Percentiles rank a stretch among this genome's conserved stretches.
Evolutionary conservation across 2,113 vertebrate genomes (phyloP).

Genomic region (Lasiurus borealis): DNA sequence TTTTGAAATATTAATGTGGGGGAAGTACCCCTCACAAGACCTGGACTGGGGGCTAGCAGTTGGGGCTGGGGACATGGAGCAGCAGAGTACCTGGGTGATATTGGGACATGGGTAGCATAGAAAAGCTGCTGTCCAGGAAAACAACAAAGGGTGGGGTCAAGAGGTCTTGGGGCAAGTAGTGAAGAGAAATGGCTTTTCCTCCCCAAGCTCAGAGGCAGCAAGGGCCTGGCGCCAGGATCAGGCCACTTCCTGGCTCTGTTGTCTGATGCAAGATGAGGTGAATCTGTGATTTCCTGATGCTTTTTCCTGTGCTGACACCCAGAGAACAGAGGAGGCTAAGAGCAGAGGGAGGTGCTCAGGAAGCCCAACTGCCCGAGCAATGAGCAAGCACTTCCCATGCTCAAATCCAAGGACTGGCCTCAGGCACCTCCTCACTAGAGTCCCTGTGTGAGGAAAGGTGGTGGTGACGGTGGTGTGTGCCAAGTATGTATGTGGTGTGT

Average conservation of each 20-base stretch:
- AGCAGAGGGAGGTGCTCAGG: neutral
- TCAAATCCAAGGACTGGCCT: too few relatives aligned
- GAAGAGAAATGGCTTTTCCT: neutral
- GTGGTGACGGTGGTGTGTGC: neutral
- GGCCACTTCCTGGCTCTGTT: neutral
- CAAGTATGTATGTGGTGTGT: neutral
- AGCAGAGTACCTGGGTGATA: neutral
- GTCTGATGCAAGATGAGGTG: neutral
- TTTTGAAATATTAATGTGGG: constrained; percentile 69
- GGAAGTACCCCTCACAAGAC: constrained; percentile 49
- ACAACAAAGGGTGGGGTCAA: neutral
- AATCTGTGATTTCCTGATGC: neutral
- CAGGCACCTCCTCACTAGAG: neutral
- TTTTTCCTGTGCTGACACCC: neutral
- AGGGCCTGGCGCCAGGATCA: neutral
- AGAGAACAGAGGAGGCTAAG: neutral
- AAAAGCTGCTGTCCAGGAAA: neutral
- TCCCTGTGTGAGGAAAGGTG: neutral
- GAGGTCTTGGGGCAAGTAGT: rapidly evolving
- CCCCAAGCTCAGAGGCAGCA: neutral
- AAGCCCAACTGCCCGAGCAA: neutral
- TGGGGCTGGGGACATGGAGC: neutral
- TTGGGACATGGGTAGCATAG: neutral
- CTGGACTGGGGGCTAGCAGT: neutral
- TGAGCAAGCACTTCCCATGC: neutral